Conservation (phyloP, 1,140 invertebrate species). For the Drosophila sp. region DNA sequence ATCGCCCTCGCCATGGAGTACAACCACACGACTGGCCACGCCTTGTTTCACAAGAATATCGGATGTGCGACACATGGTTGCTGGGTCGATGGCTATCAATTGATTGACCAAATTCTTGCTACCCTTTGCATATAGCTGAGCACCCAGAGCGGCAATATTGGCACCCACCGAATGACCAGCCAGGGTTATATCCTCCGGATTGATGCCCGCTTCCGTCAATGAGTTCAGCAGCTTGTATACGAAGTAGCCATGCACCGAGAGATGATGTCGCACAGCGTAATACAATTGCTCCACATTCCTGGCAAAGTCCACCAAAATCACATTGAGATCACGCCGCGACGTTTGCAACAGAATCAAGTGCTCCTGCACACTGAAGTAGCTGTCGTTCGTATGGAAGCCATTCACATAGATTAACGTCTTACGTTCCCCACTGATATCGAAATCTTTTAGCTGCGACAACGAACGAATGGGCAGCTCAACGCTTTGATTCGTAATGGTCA, state of each 20-base stretch:
- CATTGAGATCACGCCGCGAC: slow-evolving; percentile 66
- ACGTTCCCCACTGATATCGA: slow-evolving; percentile 63
- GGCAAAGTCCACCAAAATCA: slow-evolving; percentile 74
- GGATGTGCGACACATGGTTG: slow-evolving; percentile 70
- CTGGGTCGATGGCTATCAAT: slow-evolving; percentile 74
- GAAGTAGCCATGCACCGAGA: slow-evolving; percentile 68
- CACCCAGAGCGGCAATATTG: slow-evolving; percentile 72
- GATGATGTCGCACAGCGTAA: slow-evolving; percentile 71
- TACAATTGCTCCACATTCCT: slow-evolving; percentile 69
- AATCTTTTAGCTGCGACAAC: slow-evolving; percentile 64
- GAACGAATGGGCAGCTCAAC: slow-evolving; percentile 69
- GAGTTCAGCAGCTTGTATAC: slow-evolving; percentile 61
- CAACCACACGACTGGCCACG: slow-evolving; percentile 57
- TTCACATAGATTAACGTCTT: slow-evolving; percentile 77
- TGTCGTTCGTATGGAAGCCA: slow-evolving; percentile 68
- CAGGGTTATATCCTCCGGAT: slow-evolving; percentile 58
- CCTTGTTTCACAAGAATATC: slow-evolving; percentile 65
- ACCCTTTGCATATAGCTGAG: slow-evolving; percentile 56
- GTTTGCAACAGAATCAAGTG: slow-evolving; percentile 65
- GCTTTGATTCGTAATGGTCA: slow-evolving; percentile 75
- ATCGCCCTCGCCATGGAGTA: slow-evolving; percentile 73
- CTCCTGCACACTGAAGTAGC: slow-evolving; percentile 74
- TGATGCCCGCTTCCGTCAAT: slow-evolving; percentile 51
- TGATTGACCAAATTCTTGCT: slow-evolving; percentile 54
- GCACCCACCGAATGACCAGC: slow-evolving; percentile 79